These are phyloP conservation scores for Julus scanicus DNA, from an alignment of 2,888 invertebrate species.

Conservation along the genomic window DNA sequence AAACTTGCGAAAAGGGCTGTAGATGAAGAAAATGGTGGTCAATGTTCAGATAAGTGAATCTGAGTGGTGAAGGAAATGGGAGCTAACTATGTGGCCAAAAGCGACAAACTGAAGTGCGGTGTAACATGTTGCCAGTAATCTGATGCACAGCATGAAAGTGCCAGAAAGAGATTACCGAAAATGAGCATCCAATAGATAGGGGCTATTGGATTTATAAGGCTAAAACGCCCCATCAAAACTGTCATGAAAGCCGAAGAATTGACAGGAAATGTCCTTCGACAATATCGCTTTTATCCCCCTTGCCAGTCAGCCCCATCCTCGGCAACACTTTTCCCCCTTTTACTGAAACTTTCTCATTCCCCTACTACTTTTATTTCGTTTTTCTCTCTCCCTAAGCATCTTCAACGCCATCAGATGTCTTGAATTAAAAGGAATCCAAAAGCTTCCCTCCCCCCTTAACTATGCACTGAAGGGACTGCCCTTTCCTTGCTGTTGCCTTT, in stretches of 20 bases:
- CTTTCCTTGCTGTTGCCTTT: conserved; percentile 2
- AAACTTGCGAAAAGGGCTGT: neutral
- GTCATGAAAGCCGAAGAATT: conserved; percentile 49
- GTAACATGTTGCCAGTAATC: conserved; percentile 44
- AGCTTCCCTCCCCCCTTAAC: neutral
- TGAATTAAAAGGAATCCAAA: conserved; percentile 47
- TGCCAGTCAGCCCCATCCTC: neutral
- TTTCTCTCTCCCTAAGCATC: conserved; percentile 32
- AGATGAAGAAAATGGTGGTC: neutral
- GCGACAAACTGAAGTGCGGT: conserved; percentile 16
- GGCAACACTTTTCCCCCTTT: conserved; percentile 24
- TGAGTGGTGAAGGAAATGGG: neutral
- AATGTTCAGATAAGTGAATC: conserved; percentile 28
- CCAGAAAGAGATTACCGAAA: conserved; percentile 43
- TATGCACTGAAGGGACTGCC: conserved; percentile 1
- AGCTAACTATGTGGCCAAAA: conserved; percentile 41
- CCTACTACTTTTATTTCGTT: conserved; percentile 46
- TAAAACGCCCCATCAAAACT: conserved; percentile 46
- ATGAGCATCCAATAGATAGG: conserved; percentile 47
- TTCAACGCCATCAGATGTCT: conserved; percentile 47
- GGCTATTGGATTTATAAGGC: conserved; percentile 43
- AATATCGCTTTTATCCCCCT: conserved; percentile 48
- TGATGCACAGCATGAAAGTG: conserved; percentile 41
- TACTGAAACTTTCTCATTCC: neutral
- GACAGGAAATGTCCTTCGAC: conserved; percentile 51